Conservation (phyloP, 2,888 invertebrate species). For the Diplazon laetatorius region DNA sequence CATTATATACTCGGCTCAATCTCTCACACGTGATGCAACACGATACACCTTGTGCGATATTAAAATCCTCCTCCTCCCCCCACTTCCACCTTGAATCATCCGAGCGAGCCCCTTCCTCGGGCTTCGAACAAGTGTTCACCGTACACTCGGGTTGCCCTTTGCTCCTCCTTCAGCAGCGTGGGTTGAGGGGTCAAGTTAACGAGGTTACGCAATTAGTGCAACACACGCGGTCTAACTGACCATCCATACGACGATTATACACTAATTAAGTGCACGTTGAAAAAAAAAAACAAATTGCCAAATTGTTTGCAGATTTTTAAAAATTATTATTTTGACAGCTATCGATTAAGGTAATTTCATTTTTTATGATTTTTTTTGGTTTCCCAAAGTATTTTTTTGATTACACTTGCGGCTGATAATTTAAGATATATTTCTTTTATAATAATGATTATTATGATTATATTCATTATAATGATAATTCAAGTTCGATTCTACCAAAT, state of each 20-base stretch:
- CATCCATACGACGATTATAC: not conserved
- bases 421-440: too few relatives aligned
- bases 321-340: too few relatives aligned
- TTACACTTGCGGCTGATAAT: too few relatives aligned
- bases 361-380: too few relatives aligned
- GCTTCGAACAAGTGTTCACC: slow-evolving; percentile 21
- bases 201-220: slow-evolving; percentile 37
- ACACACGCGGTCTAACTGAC: not conserved
- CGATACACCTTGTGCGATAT: slow-evolving; percentile 50
- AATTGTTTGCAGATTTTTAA: too few relatives aligned
- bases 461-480: too few relatives aligned
- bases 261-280: slow-evolving; percentile 44
- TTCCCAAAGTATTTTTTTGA: too few relatives aligned
- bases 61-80: slow-evolving; percentile 35
- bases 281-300: too few relatives aligned
- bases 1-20: not conserved
- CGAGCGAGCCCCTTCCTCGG: too few relatives aligned
- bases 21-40: slow-evolving; percentile 27
- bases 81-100: not conserved
- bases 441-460: too few relatives aligned
- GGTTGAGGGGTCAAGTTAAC: slow-evolving; percentile 17
- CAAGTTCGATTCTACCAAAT: too few relatives aligned
- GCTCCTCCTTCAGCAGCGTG: not conserved
- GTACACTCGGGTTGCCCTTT: not conserved
- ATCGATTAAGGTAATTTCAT: too few relatives aligned